phyloP scores from a whole-genome alignment of 2,888 invertebrate species.

The Lasioglossum morio region DNA sequence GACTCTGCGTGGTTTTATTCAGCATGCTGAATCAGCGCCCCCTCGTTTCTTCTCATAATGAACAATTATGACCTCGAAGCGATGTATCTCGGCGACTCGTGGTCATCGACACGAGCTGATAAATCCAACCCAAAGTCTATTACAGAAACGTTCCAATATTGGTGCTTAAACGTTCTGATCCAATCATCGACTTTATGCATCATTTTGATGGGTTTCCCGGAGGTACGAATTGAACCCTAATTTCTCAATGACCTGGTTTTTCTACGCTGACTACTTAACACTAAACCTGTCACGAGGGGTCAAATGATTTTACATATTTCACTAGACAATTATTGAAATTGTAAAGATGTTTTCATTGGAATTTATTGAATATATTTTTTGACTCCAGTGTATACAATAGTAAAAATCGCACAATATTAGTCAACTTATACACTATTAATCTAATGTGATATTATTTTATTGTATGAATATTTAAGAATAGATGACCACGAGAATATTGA shows the following conservation, averaged over 20 bases:
- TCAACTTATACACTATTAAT: too few species aligned
- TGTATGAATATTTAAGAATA: too few species aligned
- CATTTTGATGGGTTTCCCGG: neutral
- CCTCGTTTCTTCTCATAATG: neutral
- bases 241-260: neutral
- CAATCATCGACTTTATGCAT: neutral
- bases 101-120: neutral
- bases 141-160: constrained; percentile 18
- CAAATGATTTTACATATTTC: too few species aligned
- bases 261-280: neutral
- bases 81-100: neutral
- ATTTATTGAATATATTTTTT: too few species aligned
- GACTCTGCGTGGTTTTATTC: neutral
- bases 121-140: neutral
- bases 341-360: too few species aligned
- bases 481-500: too few species aligned
- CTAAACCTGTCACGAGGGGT: too few species aligned
- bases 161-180: constrained; percentile 2
- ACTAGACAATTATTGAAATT: too few species aligned
- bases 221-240: neutral
- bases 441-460: too few species aligned
- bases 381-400: too few species aligned
- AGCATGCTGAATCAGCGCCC: too few species aligned
- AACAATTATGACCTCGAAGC: neutral
- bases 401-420: too few species aligned